Conservation (phyloP, 2,113 vertebrate genomes). For the Centrocercus urophasianus region DNA sequence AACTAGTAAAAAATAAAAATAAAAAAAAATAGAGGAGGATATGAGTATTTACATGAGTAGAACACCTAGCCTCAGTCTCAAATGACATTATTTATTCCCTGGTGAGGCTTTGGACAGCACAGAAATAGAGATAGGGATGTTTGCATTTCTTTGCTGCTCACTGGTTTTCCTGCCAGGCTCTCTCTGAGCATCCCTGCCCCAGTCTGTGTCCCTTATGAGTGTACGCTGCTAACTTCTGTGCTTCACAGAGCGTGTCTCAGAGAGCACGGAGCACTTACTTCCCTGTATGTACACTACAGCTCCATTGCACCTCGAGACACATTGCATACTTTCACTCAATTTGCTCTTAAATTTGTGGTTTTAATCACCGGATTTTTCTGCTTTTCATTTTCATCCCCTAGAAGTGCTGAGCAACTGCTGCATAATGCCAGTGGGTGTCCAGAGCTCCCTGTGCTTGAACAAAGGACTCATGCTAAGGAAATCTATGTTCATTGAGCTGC, state of each 20-base stretch:
- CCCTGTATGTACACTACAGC: accelerated
- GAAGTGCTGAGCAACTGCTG: neutral
- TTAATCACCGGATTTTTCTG: neutral
- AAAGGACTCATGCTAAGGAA: neutral
- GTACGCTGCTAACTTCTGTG: neutral
- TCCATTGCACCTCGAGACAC: neutral
- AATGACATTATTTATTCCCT: neutral
- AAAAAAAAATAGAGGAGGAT: neutral
- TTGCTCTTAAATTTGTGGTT: neutral
- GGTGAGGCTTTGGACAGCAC: accelerated
- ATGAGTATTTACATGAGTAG: neutral
- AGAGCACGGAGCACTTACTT: neutral
- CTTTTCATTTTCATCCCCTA: neutral
- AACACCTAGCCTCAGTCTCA: neutral
- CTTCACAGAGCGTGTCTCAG: accelerated
- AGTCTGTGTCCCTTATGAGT: neutral
- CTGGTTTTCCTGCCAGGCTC: neutral
- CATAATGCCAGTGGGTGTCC: neutral
- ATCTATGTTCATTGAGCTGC: neutral
- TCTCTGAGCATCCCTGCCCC: neutral
- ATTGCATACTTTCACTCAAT: neutral
- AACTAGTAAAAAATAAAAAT: neutral
- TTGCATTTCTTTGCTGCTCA: neutral
- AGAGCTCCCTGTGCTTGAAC: neutral
- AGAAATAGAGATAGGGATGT: neutral